Evolutionary conservation across 2,113 vertebrate genomes (phyloP), one percentile per base, ranked within the genome.

Genomic region (Cinclus mexicanus): DNA sequence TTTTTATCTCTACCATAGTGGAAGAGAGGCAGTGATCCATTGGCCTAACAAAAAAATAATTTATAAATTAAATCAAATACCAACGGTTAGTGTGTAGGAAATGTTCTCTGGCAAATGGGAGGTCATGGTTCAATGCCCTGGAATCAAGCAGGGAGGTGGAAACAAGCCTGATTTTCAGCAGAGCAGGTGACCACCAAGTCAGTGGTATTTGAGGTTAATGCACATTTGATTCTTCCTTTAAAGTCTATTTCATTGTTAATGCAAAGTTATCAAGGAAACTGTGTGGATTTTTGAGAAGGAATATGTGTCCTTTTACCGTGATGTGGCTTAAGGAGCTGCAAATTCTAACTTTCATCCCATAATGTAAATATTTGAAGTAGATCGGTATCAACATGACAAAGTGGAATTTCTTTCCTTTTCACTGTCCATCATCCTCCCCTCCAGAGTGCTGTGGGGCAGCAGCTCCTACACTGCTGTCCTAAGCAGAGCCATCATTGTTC

Each of bases 51-150:
- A 77, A 90, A 93, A 94, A 60, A 6, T 52, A 1, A 85, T 82
- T 95, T 86, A 89, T 78, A 77, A 94, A 75, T 92, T 57, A 87
- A 95, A 92, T 67, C 37, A 83, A 89, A 92, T 94, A 50, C 61
- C 70, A 60, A 6, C 7, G 20, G 49, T 37, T 55, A 53, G 60
- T 44, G 47, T 59, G 93, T 59, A 87, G 74, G 87, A 91, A 89
- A 50, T 53, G 29, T 47, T 92, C 89, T 68, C 63, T 84, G 42
- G 68, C 14, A 86, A 89, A 68, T 9, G 35, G 28, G 19, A 94
- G 56, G 80, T 89, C 72, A n/a, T 20, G 72, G 71, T 77, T 92
- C 76, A 90, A 11, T 11, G 63, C 56, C 47, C 10, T 31, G 33
- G 64, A 89, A 94, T 61, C 33, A 10, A 47, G 50, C 23, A 90